Evolutionary conservation across 1,140 invertebrate genomes (phyloP), one percentile per base, ranked within the genome.

Genomic region (Achroia grisella): DNA sequence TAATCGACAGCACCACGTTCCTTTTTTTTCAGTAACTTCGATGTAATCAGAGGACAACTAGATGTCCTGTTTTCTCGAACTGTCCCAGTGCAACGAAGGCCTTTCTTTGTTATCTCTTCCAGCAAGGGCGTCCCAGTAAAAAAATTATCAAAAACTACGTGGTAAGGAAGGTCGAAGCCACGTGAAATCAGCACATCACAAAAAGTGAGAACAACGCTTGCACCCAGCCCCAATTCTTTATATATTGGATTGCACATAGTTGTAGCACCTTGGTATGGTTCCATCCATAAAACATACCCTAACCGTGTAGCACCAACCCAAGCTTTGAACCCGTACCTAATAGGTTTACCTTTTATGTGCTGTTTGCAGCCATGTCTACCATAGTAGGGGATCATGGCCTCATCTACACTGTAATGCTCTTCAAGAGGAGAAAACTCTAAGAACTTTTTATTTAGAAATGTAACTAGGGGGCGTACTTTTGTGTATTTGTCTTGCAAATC

Each of bases 351-450:
- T n/a, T n/a, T n/a, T n/a, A n/a, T n/a, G n/a, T n/a, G n/a, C n/a
- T n/a, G n/a, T 87, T 87, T 87, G 34, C 59, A 70, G 36, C 57
- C 63, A 64, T 89, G 81, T 56, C 66, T 61, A 39, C 85, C 87
- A 76, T 78, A 87, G 59, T 87, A 87, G 40, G 77, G 78, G 17
- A 88, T 71, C 85, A 87, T 87, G 49, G 69, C 57, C 65, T 87
- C 87, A 76, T 88, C 83, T 48, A 88, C 71, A 31, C 74, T 79
- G 45, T 79, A 62, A 51, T 77, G 53, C 43, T 62, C 51, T 54
- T 67, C 52, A 61, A 74, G 65, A 55, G 81, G 67, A 40, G 67
- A 66, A 66, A 69, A 71, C 57, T 73, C 62, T 43, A 75, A 58
- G 55, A 65, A 70, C 60, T 62, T 83, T 57, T 71, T 53, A 70